Evolutionary conservation across 1,140 invertebrate genomes (phyloP), one percentile per base, ranked within the genome.

Genomic region (Heliconius nattereri): DNA sequence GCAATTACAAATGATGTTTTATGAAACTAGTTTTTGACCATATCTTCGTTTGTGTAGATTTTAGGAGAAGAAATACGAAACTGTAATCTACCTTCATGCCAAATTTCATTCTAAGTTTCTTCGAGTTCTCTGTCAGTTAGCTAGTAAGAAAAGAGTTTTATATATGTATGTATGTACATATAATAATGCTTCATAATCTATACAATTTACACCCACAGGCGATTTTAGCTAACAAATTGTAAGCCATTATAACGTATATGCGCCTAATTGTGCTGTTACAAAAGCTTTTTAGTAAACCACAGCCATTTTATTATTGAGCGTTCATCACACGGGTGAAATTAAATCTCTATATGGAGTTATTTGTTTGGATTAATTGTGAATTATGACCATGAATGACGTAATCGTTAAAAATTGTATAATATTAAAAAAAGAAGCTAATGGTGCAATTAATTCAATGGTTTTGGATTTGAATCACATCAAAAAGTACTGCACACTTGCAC

Each of bases 161-260:
- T 45, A 45, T 16, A 45, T 45, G 3, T 45, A 45, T 9, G 2
- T 20, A 54, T 6, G 19, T 7, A 57, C n/a, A 23, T 60, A 60
- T 66, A 66, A 26, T 66, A 66, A 26, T 26, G 11, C 13, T 26
- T 26, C 29, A 66, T 16, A 66, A 29, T 29, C 23, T 29, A n/a
- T 66, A 66, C 60, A 57, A 23, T 23, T 9, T 57, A 57, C 54
- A 66, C 60, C 60, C 60, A 66, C 60, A 29, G 60, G 60, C 26
- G 26, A 66, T 66, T 66, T 66, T 66, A n/a, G 60, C 60, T 66
- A 66, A 66, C 60, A 66, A 29, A 66, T 66, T 66, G 60, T 26
- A 26, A 66, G 23, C 60, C 23, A 66, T 66, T 66, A 66, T 66
- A 66, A 66, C 26, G 26, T 29, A 66, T 66, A 66, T 11, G 54